Base-by-base conservation (phyloP, 2,888 invertebrate species). In the Asteroscopus sphinx region DNA sequence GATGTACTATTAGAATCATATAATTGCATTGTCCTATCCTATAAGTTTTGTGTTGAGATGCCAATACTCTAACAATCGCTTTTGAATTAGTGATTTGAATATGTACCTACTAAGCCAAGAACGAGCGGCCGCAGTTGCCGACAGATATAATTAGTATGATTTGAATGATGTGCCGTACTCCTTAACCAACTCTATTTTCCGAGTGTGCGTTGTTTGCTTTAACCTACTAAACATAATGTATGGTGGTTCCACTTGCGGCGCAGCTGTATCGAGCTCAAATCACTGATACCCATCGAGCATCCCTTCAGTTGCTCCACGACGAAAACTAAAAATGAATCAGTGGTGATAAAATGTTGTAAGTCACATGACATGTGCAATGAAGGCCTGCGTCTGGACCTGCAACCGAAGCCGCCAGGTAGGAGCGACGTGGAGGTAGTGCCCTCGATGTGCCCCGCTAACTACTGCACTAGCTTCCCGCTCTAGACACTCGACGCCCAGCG, bases 291-390 rank as follows among this genome's bases (percentile, higher is more conserved):
- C 90, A 95, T 95, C 93, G 96, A 96, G 95, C 97, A 97, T 91
- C 96, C 97, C 92, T 95, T 97, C 95, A 95, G 96, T 95, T 97
- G 97, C 95, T 96, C 96, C 94, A 95, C 96, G 92, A 96, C 96
- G 92, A 96, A 95, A 94, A 95, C 95, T 94, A 95, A 95, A 94
- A 97, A 96, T 95, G 96, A 96, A 87, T 95, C 96, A 81, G 96
- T 96, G 95, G 96, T 96, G 95, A 96, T 97, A 95, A 95, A 96
- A 89, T 97, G 97, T 96, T 97, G 97, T 96, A 96, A 96, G 91
- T 94, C 96, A 86, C 95, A 76, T 80, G 92, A 95, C 95, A 96
- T 96, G 96, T 97, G 97, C 96, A 97, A 97, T 95, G 95, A 92
- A 84, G 94, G 95, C 83, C 95, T 97, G 92, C 95, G 93, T 87